Percentiles rank a stretch among this genome's conserved stretches.
Conservation (phyloP, 2,113 vertebrate genomes). For the Takifugu bimaculatus region DNA sequence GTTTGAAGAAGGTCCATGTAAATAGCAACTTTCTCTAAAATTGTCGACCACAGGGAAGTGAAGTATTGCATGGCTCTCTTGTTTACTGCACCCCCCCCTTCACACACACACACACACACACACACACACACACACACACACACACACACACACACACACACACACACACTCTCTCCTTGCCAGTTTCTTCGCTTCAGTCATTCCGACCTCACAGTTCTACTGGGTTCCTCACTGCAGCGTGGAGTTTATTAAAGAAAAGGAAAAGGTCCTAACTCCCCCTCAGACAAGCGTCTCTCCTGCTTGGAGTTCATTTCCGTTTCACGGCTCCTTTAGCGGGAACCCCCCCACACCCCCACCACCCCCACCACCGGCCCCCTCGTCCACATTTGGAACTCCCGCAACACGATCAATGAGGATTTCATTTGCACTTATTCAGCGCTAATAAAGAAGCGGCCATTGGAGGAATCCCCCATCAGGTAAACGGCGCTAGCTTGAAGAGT, state of each 20-base stretch:
- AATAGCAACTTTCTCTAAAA: slow-evolving; percentile 40
- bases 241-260: slow-evolving; percentile 28
- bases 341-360: neutral
- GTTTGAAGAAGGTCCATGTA: slow-evolving; percentile 45
- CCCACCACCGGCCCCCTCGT: neutral
- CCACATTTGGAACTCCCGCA: slow-evolving; percentile 8
- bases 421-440: neutral
- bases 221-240: slow-evolving; percentile 33
- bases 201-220: slow-evolving; percentile 8
- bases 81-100: slow-evolving; percentile 20
- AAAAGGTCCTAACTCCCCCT: slow-evolving; percentile 12
- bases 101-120: neutral
- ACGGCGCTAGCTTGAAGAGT: too few species aligned
- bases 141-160: too few species aligned
- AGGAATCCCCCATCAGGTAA: neutral
- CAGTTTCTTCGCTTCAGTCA: slow-evolving; percentile 44
- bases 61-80: slow-evolving; percentile 26
- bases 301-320: slow-evolving; percentile 20
- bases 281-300: slow-evolving; percentile 24
- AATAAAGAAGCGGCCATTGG: neutral
- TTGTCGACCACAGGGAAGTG: slow-evolving; percentile 38
- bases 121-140: slow-evolving; percentile 1
- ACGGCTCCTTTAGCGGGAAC: slow-evolving; percentile 24
- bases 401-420: neutral
- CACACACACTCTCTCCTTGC: slow-evolving; percentile 20